Evolutionary conservation across 2,888 invertebrate species (phyloP).

Genomic region (Eilema griseolum): DNA sequence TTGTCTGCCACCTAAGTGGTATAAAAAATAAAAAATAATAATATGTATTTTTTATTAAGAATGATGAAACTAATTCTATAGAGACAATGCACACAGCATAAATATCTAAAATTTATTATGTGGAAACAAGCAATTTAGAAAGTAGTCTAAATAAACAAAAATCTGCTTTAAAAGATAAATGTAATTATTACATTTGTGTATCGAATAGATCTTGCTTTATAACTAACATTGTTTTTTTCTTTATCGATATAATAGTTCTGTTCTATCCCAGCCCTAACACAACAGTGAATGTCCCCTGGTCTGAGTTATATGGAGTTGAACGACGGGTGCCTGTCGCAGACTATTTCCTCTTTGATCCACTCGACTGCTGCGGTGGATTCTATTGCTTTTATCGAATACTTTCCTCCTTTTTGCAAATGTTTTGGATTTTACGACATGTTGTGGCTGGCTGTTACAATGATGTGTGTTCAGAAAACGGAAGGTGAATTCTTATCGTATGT

Average conservation of each 20-base stretch:
- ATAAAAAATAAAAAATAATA: no score
- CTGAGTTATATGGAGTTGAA: constrained; percentile 53
- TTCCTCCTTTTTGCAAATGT: constrained; percentile 32
- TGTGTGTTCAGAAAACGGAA: constrained; percentile 22
- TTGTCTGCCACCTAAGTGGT: no score
- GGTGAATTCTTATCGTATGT: constrained; percentile 11
- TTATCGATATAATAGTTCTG: constrained; percentile 39
- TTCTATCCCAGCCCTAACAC: constrained; percentile 43
- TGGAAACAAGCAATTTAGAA: no score
- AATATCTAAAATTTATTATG: no score
- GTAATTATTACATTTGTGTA: no score
- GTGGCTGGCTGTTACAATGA: constrained; percentile 23
- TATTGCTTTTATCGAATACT: constrained; percentile 42
- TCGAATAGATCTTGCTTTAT: no score
- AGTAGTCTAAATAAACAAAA: neutral
- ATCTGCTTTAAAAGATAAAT: no score
- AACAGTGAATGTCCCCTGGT: constrained; percentile 39
- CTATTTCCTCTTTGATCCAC: constrained; percentile 50
- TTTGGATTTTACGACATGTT: constrained; percentile 38
- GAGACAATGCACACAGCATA: no score
- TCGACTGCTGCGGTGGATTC: constrained; percentile 30
- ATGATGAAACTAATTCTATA: no score
- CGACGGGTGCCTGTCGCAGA: constrained; percentile 51
- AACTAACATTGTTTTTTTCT: no score
- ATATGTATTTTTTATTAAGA: no score